Conservation (phyloP, 2,113 vertebrate genomes). For the Centropristis striata region DNA sequence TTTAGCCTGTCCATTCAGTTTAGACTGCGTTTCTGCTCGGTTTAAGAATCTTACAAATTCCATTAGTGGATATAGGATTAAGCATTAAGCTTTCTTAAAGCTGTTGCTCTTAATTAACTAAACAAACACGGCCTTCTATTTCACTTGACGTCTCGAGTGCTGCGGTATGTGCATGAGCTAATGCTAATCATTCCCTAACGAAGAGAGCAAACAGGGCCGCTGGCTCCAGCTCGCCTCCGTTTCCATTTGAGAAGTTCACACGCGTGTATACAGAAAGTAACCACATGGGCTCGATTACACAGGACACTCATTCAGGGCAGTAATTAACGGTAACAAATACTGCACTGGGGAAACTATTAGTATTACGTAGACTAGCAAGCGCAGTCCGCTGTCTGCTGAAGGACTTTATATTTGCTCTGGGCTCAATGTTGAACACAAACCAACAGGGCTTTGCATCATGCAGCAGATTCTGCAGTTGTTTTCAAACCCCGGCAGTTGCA, state of each 20-base stretch:
- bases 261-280: conserved; percentile 5
- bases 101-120: conserved; percentile 78
- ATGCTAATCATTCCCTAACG: conserved; percentile 60
- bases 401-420: neutral
- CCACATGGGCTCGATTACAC: conserved; percentile 27
- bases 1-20: conserved; percentile 64
- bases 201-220: conserved; percentile 41
- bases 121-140: conserved; percentile 77
- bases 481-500: neutral
- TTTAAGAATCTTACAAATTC: conserved; percentile 78
- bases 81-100: conserved; percentile 71
- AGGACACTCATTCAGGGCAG: conserved; percentile 25
- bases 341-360: conserved; percentile 18
- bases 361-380: neutral
- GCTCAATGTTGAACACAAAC: neutral
- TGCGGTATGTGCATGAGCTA: conserved; percentile 66
- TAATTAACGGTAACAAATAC: conserved; percentile 28
- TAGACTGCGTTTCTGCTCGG: conserved; percentile 35
- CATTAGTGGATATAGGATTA: conserved; percentile 76
- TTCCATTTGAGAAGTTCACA: conserved; percentile 17
- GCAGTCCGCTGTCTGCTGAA: neutral
- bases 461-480: neutral
- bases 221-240: conserved; percentile 9
- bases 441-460: neutral
- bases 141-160: conserved; percentile 49